These are phyloP conservation scores for Hypsibius dujardini DNA, from an alignment of 1,140 invertebrate species.

Conservation along the genomic window DNA sequence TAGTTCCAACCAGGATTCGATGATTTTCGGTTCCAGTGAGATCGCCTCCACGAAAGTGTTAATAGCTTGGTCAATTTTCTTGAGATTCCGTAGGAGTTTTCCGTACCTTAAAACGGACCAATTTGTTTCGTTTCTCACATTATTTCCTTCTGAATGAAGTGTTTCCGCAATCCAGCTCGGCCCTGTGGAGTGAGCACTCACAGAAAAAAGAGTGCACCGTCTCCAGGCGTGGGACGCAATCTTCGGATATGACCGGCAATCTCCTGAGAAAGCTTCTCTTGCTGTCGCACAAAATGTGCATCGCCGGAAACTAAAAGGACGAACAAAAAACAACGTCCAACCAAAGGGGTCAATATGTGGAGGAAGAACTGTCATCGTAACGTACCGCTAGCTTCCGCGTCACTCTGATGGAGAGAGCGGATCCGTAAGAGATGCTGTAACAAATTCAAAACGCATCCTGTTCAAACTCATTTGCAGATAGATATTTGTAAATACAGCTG, in stretches of 20 bases:
- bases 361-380: too few relatives aligned
- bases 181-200: neutral
- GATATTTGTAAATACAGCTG: too few relatives aligned
- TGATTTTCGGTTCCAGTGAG: neutral
- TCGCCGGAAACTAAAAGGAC: neutral
- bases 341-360: too few relatives aligned
- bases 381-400: too few relatives aligned
- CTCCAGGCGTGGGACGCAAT: neutral
- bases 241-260: neutral
- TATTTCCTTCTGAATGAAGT: too few relatives aligned
- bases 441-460: neutral
- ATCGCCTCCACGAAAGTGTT: conserved; percentile 5
- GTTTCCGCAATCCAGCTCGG: neutral
- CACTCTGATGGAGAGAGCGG: too few relatives aligned
- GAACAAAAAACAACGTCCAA: neutral
- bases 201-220: neutral
- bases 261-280: neutral
- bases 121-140: neutral
- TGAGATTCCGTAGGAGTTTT: neutral
- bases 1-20: conserved; percentile 10
- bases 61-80: neutral
- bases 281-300: neutral
- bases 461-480: too few relatives aligned
- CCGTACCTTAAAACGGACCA: neutral
- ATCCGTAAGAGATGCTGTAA: neutral